These are phyloP conservation scores for Huso huso DNA, from an alignment of 2,797 vertebrate species.

Conservation along the genomic window DNA sequence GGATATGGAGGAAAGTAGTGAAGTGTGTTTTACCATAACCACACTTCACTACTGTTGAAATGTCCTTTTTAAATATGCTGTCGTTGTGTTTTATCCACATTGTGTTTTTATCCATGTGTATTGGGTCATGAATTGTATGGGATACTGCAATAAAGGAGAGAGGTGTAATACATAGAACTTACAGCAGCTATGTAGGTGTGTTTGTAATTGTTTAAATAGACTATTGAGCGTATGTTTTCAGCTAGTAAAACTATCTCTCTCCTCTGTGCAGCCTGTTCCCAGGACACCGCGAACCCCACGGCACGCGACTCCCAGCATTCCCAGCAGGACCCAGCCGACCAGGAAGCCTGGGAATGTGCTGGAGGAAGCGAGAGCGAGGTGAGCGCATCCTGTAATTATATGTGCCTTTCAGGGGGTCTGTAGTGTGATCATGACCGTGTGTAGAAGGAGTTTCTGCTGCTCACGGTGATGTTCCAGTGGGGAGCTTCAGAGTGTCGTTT, in stretches of 20 bases:
- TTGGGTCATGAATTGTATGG: background rate
- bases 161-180: background rate
- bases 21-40: no score
- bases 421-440: background rate
- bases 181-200: background rate
- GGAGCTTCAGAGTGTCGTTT: background rate
- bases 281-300: slow-evolving; percentile 49
- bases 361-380: slow-evolving; percentile 84
- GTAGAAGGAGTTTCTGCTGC: background rate
- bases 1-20: no score
- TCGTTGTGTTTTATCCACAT: no score
- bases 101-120: no score
- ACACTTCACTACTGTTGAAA: no score
- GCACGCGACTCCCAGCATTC: slow-evolving; percentile 74
- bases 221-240: background rate
- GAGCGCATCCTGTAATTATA: slow-evolving; percentile 8
- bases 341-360: slow-evolving; percentile 63
- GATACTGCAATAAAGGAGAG: background rate
- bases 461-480: background rate
- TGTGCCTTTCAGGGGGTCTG: background rate
- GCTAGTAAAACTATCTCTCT: background rate
- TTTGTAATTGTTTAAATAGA: no score
- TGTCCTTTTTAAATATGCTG: no score
- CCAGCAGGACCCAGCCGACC: slow-evolving; percentile 59
- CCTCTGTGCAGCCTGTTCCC: slow-evolving; percentile 39